phyloP scores from a whole-genome alignment of 2,888 invertebrate genomes.

The Dicyrtoma fusca region DNA sequence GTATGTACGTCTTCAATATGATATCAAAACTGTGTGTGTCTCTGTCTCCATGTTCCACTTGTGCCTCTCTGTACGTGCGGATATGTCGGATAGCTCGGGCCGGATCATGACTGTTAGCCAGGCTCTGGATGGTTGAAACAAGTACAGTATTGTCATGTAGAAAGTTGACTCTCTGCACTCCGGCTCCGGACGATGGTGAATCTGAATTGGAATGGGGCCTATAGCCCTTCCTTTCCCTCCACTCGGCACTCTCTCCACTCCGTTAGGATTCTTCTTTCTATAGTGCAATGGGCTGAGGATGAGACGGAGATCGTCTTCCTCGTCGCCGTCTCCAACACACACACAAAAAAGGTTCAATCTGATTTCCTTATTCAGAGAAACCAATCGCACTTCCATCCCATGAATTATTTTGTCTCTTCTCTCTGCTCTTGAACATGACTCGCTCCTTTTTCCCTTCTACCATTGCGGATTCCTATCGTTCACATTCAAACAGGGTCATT shows the following conservation, averaged over 20 bases:
- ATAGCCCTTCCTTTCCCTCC: background rate
- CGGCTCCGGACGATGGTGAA: background rate
- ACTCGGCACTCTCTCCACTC: too few relatives aligned
- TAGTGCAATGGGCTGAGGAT: background rate
- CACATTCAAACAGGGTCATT: constrained; percentile 33
- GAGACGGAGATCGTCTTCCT: constrained; percentile 23
- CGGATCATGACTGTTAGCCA: too few relatives aligned
- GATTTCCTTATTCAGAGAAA: constrained; percentile 38
- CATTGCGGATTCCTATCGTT: constrained; percentile 25
- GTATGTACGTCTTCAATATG: too few relatives aligned
- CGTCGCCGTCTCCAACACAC: background rate
- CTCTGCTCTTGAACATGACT: background rate
- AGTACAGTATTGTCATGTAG: too few relatives aligned
- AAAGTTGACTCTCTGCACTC: too few relatives aligned
- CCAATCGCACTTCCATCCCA: constrained; percentile 41
- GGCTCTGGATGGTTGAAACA: too few relatives aligned
- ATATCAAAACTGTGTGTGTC: too few relatives aligned
- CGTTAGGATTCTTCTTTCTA: constrained; percentile 10
- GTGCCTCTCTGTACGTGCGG: too few relatives aligned
- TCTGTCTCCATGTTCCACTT: too few relatives aligned
- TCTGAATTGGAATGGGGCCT: constrained; percentile 5
- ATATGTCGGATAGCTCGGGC: too few relatives aligned
- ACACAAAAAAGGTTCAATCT: constrained; percentile 30
- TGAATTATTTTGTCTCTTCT: constrained; percentile 39
- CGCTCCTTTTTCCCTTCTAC: background rate